Base-by-base conservation (phyloP, 2,113 vertebrate species). In the Ageneiosus marmoratus region DNA sequence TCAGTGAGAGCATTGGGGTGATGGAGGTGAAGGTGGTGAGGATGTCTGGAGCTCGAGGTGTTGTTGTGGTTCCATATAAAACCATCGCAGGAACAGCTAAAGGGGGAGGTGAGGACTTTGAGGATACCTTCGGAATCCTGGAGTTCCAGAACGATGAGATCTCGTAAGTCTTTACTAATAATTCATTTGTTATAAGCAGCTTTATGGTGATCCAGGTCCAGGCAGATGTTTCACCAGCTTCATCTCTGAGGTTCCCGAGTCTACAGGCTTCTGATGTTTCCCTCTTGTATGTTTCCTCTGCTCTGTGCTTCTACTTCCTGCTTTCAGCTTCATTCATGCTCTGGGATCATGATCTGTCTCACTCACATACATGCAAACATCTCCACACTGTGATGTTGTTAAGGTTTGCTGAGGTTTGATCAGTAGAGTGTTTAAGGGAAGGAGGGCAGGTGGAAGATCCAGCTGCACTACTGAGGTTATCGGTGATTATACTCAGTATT, bases 91-190 rank as follows among this genome's bases (percentile, higher is more conserved):
- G 98, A 48, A 95, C 96, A 0, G 98, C 97, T 13, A 96, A 95
- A 93, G 98, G 98, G 2, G 97, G 97, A n/a, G 98, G 98, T 2
- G 96, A 97, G 85, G 97, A 99, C 91, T 99, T 97, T 18, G 97
- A 99, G 86, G 98, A 99, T 88, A 97, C 96, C 0, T 94, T 95
- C 0, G 98, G 98, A 74, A 94, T 96, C 86, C 93, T 99, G 78
- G 96, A 98, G 89, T 99, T 99, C 91, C 95, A 98, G 90, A 97
- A 99, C 0, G 96, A 98, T 13, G 96, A 99, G 88, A 97, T 98
- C 89, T 92, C 95, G 98, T 99, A 94, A 98, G 97, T 97, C 62
- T 22, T 86, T 75, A 48, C 8, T 58, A 11, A 65, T 74, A 62
- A 29, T 62, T 85, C 13, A 44, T 41, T 81, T 67, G 29, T 46